Percentiles rank a stretch among this genome's conserved stretches.
Evolutionary conservation across 1,140 invertebrate species (phyloP).

Genomic region (Chironomus striatipennis): DNA sequence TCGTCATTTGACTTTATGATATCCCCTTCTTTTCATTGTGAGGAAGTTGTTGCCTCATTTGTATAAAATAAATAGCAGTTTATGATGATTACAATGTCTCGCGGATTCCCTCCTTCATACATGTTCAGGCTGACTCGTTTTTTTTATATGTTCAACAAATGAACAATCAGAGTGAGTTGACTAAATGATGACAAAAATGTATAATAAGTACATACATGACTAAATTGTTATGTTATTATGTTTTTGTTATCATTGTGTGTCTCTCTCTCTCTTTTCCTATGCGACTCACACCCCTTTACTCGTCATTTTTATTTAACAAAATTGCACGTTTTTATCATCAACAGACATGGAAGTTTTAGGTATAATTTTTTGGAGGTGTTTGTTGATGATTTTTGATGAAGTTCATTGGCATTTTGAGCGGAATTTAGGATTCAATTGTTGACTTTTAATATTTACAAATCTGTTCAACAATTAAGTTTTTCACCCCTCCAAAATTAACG

Average conservation of each 20-base stretch:
- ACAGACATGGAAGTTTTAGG: no score
- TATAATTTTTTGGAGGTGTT: no score
- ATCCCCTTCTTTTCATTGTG: background rate
- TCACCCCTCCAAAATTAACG: no score
- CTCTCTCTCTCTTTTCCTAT: background rate
- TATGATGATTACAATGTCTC: conserved; percentile 7
- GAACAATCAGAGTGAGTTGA: conserved; percentile 11
- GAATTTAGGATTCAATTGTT: no score
- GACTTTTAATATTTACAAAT: no score
- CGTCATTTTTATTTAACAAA: no score
- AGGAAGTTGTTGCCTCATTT: conserved; percentile 1
- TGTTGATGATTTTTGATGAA: no score
- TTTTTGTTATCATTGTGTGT: background rate
- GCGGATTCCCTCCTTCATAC: conserved; percentile 12
- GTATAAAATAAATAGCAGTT: background rate
- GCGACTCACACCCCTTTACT: no score
- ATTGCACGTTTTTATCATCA: no score
- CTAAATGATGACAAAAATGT: background rate
- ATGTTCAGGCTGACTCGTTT: background rate
- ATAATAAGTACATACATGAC: background rate
- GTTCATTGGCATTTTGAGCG: no score
- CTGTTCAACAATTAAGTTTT: no score
- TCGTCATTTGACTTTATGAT: conserved; percentile 13
- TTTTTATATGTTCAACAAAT: background rate
- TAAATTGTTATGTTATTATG: background rate